Conservation (phyloP, 2,797 vertebrate species). For the Pangasius krempfi region DNA sequence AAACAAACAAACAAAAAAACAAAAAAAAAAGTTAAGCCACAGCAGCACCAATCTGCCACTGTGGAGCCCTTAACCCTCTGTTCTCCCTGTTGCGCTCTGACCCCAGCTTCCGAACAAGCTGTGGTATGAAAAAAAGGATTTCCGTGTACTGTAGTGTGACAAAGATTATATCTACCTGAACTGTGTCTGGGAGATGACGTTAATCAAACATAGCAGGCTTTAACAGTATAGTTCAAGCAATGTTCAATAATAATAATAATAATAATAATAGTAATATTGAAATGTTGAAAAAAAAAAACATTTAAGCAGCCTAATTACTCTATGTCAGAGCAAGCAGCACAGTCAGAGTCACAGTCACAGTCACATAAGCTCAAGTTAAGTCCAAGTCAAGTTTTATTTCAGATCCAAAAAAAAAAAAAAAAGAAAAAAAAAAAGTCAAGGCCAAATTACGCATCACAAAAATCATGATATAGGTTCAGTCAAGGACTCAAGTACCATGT, state of each 20-base stretch:
- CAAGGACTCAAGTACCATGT: too few relatives aligned
- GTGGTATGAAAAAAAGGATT: not conserved
- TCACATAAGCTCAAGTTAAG: too few relatives aligned
- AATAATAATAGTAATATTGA: too few relatives aligned
- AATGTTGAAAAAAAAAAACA: not conserved
- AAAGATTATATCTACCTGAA: not conserved
- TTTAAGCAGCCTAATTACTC: not conserved
- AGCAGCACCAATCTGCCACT: not conserved
- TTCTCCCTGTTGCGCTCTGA: not conserved
- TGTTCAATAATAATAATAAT: too few relatives aligned
- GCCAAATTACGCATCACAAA: not conserved
- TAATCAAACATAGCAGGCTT: not conserved
- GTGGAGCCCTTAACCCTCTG: not conserved
- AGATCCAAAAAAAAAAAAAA: not conserved
- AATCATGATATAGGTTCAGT: not conserved
- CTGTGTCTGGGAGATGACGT: not conserved
- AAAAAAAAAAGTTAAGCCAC: not conserved
- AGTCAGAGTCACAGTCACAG: not conserved
- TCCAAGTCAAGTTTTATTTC: not conserved
- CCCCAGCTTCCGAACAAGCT: not conserved
- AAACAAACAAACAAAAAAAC: too few relatives aligned
- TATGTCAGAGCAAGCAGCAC: not conserved
- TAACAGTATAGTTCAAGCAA: not conserved
- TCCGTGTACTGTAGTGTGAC: not conserved
- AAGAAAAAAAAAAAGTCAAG: not conserved